Percentiles rank a stretch among this genome's conserved stretches.
phyloP scores from a whole-genome alignment of 2,797 vertebrate species.

The Scleropages formosus region DNA sequence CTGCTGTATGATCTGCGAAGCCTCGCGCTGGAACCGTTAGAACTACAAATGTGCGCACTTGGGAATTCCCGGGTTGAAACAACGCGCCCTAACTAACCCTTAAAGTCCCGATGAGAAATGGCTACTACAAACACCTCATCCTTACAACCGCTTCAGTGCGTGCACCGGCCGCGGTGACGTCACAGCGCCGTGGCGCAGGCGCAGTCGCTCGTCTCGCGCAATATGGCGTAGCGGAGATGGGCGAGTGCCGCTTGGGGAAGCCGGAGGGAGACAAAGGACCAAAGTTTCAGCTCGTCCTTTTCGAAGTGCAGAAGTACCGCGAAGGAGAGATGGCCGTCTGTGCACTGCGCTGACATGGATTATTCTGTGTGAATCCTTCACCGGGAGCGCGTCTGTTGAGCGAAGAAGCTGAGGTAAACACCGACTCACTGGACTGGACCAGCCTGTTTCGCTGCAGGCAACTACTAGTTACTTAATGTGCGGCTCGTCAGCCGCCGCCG shows the following conservation, averaged over 20 bases:
- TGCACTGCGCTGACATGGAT: not conserved
- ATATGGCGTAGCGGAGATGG: constrained; percentile 51
- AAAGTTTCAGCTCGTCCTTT: constrained; percentile 43
- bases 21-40: too few relatives aligned
- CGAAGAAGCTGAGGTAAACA: constrained; percentile 22
- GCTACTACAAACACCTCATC: not conserved
- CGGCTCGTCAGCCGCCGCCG: too few relatives aligned
- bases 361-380: constrained; percentile 13
- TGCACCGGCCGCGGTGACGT: not conserved
- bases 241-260: constrained; percentile 34
- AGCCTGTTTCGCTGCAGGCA: too few relatives aligned
- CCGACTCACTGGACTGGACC: not conserved
- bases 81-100: too few relatives aligned
- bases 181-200: constrained; percentile 38
- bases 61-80: not conserved
- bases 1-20: too few relatives aligned
- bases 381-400: not conserved
- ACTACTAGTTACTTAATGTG: too few relatives aligned
- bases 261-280: constrained; percentile 51
- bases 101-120: constrained; percentile 10
- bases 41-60: too few relatives aligned
- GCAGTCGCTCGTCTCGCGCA: constrained; percentile 36
- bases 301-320: constrained; percentile 22
- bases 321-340: not conserved
- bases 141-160: not conserved